Conservation (phyloP, 1,140 invertebrate species). For the Atopsyche davidsoni region DNA sequence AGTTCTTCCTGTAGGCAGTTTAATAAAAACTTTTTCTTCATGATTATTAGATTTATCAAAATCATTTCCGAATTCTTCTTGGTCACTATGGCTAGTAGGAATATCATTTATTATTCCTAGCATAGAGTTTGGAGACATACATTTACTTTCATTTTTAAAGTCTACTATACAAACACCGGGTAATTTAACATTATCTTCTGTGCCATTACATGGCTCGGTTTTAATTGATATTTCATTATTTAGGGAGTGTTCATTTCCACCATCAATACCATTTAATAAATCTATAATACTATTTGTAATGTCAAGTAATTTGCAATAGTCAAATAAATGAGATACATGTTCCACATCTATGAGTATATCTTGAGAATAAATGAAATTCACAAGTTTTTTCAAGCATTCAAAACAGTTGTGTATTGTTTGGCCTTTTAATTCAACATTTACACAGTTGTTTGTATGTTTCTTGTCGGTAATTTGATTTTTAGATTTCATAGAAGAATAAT, state of each 20-base stretch:
- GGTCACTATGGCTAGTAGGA: background rate
- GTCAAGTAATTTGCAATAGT: background rate
- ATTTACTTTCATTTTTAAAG: background rate
- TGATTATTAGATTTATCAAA: background rate
- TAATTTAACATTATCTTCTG: background rate
- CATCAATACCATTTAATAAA: background rate
- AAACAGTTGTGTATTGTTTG: slow-evolving; percentile 1
- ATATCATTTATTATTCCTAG: background rate
- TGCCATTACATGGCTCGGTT: slow-evolving; percentile 1
- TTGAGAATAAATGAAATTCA: background rate
- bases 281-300: background rate
- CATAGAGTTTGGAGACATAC: too few species aligned
- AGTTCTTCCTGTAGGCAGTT: background rate
- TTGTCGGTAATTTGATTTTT: slow-evolving; percentile 3
- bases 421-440: slow-evolving; percentile 7
- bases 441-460: background rate
- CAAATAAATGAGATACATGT: slow-evolving; percentile 2
- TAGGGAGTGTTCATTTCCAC: background rate
- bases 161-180: background rate
- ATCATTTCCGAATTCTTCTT: background rate
- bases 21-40: background rate
- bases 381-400: background rate
- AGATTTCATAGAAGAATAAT: too few species aligned
- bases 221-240: slow-evolving; percentile 4
- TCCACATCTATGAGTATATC: background rate